Evolutionary conservation across 2,888 invertebrate species (phyloP).

Genomic region (Leuctra nigra): DNA sequence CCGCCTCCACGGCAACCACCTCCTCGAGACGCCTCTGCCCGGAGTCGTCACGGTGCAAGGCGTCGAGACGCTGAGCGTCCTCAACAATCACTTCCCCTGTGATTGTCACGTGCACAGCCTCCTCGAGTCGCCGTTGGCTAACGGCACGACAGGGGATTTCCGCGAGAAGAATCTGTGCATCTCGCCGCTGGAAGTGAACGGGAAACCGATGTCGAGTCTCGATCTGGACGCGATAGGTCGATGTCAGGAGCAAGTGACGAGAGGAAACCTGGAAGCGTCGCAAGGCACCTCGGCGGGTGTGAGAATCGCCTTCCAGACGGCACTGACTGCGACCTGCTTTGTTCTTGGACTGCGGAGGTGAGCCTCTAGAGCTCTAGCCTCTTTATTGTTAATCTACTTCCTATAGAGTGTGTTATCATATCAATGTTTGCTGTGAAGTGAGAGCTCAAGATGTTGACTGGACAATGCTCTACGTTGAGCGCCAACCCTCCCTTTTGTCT

Average conservation of each 20-base stretch:
- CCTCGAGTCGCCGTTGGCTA: slow-evolving; percentile 65
- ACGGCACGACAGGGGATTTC: slow-evolving; percentile 55
- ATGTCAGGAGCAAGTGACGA: slow-evolving; percentile 60
- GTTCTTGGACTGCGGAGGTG: too few relatives aligned
- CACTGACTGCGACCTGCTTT: too few relatives aligned
- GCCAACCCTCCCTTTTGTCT: too few relatives aligned
- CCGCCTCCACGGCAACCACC: slow-evolving; percentile 75
- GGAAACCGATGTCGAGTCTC: slow-evolving; percentile 62
- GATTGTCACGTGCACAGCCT: slow-evolving; percentile 77
- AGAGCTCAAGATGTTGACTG: too few relatives aligned
- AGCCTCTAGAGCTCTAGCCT: too few relatives aligned
- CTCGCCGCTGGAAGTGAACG: slow-evolving; percentile 76
- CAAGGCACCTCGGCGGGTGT: slow-evolving; percentile 18
- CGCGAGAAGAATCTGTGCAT: slow-evolving; percentile 75
- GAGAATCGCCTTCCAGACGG: too few relatives aligned
- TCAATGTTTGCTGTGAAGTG: too few relatives aligned
- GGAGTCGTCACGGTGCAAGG: slow-evolving; percentile 61
- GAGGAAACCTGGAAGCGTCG: slow-evolving; percentile 50
- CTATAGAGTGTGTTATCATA: too few relatives aligned
- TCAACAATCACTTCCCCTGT: slow-evolving; percentile 79
- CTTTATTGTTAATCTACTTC: too few relatives aligned
- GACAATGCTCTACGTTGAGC: too few relatives aligned
- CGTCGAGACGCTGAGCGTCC: slow-evolving; percentile 64
- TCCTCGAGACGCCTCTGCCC: slow-evolving; percentile 64
- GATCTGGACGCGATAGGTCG: slow-evolving; percentile 58